phyloP scores from a whole-genome alignment of 2,888 invertebrate species.

The Aporophyla nigra region DNA sequence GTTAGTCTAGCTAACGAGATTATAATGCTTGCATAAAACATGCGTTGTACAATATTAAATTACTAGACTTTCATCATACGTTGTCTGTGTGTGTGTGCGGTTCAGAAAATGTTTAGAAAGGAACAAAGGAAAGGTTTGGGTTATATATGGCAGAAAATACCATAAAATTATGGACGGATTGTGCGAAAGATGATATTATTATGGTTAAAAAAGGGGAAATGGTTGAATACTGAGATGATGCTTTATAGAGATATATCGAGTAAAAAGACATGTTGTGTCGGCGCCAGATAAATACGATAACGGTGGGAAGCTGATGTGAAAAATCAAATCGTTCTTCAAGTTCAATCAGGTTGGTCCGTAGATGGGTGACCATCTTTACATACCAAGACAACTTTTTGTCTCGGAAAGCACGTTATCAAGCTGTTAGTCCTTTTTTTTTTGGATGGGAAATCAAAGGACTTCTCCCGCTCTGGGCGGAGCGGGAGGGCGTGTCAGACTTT shows the following conservation, averaged over 20 bases:
- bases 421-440: too few relatives aligned
- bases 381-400: too few relatives aligned
- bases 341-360: too few relatives aligned
- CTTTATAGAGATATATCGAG: not conserved
- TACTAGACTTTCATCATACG: constrained; percentile 23
- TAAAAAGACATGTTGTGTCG: not conserved
- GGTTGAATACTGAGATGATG: constrained; percentile 1
- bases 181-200: not conserved
- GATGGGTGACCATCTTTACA: too few relatives aligned
- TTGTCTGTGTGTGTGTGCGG: not conserved
- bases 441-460: too few relatives aligned
- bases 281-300: not conserved
- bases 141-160: not conserved
- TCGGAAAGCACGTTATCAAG: too few relatives aligned
- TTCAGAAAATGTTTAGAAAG: constrained; percentile 20
- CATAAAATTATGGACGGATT: not conserved
- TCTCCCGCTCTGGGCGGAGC: too few relatives aligned
- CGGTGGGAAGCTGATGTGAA: not conserved
- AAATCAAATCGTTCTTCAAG: constrained; percentile 8
- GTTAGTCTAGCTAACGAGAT: constrained; percentile 56
- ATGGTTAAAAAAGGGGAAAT: not conserved
- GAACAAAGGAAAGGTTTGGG: constrained; percentile 9
- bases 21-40: constrained; percentile 56
- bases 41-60: constrained; percentile 55
- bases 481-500: too few relatives aligned